Evolutionary conservation across 1,140 invertebrate genomes (phyloP).

Genomic region (Neodiprion fabricii): DNA sequence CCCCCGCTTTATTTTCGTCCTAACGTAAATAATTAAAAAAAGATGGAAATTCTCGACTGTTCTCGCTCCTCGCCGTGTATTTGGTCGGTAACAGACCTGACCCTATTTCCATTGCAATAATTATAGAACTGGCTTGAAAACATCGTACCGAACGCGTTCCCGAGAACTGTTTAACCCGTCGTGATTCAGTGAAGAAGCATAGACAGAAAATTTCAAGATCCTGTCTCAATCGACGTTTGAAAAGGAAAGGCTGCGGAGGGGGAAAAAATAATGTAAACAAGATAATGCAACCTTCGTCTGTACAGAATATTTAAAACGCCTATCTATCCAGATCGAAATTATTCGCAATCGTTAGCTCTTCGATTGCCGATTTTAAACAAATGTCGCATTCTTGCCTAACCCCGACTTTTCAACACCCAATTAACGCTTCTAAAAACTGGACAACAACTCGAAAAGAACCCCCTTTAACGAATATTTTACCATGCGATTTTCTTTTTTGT

Average conservation of each 20-base stretch:
- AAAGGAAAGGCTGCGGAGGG: too few species aligned
- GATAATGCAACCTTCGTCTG: too few species aligned
- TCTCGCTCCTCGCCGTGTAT: neutral
- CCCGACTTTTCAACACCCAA: too few species aligned
- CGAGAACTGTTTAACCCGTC: neutral
- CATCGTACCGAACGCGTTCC: neutral
- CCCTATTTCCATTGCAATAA: slow-evolving; percentile 7
- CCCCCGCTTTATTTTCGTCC: neutral
- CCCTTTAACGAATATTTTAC: neutral
- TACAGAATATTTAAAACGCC: too few species aligned
- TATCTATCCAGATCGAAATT: neutral
- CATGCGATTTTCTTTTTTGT: neutral
- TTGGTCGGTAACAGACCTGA: slow-evolving; percentile 5
- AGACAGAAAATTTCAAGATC: neutral
- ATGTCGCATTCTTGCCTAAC: too few species aligned
- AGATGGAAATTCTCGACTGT: slow-evolving; percentile 5
- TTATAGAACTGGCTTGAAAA: slow-evolving; percentile 5
- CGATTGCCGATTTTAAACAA: too few species aligned
- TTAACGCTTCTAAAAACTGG: too few species aligned
- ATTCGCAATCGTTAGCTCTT: neutral
- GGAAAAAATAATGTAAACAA: too few species aligned
- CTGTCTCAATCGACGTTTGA: neutral
- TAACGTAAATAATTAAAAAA: neutral
- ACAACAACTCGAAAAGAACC: too few species aligned
- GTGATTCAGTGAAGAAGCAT: neutral